Evolutionary conservation across 1,140 invertebrate genomes (phyloP).

Genomic region (Drosophila virilis): DNA sequence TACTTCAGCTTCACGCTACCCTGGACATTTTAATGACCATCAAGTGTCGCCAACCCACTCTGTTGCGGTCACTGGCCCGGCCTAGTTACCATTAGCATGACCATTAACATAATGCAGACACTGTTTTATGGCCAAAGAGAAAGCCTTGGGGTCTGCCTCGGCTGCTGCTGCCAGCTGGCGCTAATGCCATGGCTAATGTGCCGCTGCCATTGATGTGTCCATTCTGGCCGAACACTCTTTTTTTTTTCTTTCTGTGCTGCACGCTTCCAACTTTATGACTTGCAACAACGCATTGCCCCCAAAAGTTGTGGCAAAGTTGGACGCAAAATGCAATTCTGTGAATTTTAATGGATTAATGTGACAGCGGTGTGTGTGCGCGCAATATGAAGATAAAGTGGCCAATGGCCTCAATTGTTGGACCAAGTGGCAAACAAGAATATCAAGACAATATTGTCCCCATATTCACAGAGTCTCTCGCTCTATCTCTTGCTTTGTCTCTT

Average conservation of each 20-base stretch:
- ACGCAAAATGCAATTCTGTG: conserved; percentile 62
- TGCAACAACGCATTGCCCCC: conserved; percentile 35
- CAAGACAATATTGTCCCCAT: background rate
- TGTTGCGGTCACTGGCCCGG: conserved; percentile 71
- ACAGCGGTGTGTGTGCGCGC: background rate
- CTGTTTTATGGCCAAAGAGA: conserved; percentile 69
- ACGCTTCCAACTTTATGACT: conserved; percentile 63
- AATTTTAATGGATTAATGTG: conserved; percentile 56
- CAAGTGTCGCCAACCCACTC: conserved; percentile 51
- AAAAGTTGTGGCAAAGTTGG: conserved; percentile 19
- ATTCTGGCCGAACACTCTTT: conserved; percentile 44
- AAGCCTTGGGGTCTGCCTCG: conserved; percentile 42
- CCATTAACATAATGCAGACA: conserved; percentile 70
- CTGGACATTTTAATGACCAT: conserved; percentile 71
- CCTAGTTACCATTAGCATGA: conserved; percentile 58
- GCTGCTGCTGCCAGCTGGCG: conserved; percentile 51
- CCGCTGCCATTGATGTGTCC: conserved; percentile 50
- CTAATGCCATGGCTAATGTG: conserved; percentile 64
- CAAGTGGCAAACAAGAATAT: background rate
- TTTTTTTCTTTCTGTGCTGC: conserved; percentile 29
- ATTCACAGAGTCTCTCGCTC: background rate
- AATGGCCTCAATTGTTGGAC: conserved; percentile 6
- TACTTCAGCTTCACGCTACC: conserved; percentile 66
- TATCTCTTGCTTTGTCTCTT: background rate
- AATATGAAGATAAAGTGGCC: conserved; percentile 14